Conservation (phyloP, 2,888 invertebrate species). For the Acleris emargana region DNA sequence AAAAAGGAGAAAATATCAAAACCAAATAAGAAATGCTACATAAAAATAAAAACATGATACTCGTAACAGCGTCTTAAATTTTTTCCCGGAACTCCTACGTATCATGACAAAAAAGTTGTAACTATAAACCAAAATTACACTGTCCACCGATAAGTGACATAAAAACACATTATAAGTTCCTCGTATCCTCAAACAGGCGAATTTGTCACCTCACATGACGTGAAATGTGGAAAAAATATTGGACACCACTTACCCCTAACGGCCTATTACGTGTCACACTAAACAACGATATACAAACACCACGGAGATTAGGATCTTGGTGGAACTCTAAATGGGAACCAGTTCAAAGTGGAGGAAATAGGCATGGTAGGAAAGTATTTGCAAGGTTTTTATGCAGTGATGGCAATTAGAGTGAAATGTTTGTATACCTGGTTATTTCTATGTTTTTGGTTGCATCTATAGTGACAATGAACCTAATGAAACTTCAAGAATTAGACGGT, state of each 20-base stretch:
- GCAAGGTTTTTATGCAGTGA: background rate
- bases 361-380: background rate
- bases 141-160: background rate
- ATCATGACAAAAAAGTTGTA: no score
- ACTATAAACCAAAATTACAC: background rate
- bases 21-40: no score
- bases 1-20: no score
- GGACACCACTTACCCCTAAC: conserved; percentile 40
- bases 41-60: no score
- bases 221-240: conserved; percentile 27
- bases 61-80: no score
- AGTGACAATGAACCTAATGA: no score
- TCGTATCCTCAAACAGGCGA: background rate
- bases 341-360: background rate
- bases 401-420: no score
- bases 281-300: conserved; percentile 38
- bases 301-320: conserved; percentile 30
- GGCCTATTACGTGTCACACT: conserved; percentile 42
- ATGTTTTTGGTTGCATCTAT: no score
- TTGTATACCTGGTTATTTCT: no score
- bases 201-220: conserved; percentile 28
- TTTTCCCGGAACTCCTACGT: no score
- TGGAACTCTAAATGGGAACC: conserved; percentile 5
- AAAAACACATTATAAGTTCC: background rate
- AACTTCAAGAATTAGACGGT: no score